phyloP scores from a whole-genome alignment of 2,113 vertebrate species.

The Muntiacus muntjak region DNA sequence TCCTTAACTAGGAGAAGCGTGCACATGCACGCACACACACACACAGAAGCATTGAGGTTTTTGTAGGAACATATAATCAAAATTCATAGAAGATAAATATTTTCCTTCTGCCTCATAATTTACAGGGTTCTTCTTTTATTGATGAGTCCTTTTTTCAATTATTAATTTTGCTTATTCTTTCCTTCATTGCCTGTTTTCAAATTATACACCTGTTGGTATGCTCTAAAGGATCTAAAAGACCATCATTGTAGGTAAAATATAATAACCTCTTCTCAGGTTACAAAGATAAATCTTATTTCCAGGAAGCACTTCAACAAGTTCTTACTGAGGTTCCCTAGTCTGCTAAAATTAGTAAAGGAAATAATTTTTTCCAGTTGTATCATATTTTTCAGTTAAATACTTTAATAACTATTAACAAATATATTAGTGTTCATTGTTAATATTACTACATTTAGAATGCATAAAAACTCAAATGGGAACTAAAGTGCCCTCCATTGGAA shows the following conservation, averaged over 20 bases:
- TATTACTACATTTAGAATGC: neutral
- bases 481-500: neutral
- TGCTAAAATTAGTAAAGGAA: neutral
- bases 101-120: neutral
- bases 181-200: neutral
- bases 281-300: neutral
- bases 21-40: neutral
- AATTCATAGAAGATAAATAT: neutral
- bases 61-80: neutral
- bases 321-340: neutral
- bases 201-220: neutral
- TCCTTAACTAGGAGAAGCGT: rapidly evolving
- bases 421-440: neutral
- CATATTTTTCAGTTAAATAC: neutral
- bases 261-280: neutral
- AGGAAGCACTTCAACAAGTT: neutral
- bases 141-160: neutral
- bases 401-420: neutral
- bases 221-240: neutral
- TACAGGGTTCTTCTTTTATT: neutral
- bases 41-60: neutral
- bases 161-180: neutral
- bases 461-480: neutral
- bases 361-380: neutral
- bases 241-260: neutral